Percentiles rank a stretch among this genome's conserved stretches.
phyloP scores from a whole-genome alignment of 1,140 invertebrate species.

The Lordiphosa mommai region DNA sequence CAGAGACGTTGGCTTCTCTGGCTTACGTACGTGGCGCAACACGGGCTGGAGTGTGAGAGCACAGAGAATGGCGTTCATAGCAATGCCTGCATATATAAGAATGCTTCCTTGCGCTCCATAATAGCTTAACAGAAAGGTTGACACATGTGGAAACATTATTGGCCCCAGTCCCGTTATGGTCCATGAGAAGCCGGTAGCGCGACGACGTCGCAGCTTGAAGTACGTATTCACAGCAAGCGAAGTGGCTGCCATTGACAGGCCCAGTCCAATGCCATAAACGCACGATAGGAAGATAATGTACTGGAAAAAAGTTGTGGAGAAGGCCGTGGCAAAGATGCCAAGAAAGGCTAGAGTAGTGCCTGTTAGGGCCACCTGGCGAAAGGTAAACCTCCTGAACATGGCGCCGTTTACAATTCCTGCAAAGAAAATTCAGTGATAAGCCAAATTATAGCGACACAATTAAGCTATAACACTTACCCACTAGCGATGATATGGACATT shows the following conservation, averaged over 20 bases:
- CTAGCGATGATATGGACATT: slow-evolving; percentile 82
- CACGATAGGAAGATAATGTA: slow-evolving; percentile 54
- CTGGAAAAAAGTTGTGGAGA: slow-evolving; percentile 57
- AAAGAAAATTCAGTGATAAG: background rate
- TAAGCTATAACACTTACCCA: slow-evolving; percentile 79
- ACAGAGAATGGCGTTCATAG: slow-evolving; percentile 82
- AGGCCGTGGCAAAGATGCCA: slow-evolving; percentile 56
- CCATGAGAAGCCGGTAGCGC: slow-evolving; percentile 83
- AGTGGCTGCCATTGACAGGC: slow-evolving; percentile 82
- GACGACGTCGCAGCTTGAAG: slow-evolving; percentile 81
- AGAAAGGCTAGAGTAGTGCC: slow-evolving; percentile 45
- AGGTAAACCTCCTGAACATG: slow-evolving; percentile 68
- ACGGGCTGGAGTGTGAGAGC: slow-evolving; percentile 83
- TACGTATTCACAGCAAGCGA: slow-evolving; percentile 83
- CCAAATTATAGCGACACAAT: background rate
- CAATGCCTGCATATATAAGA: slow-evolving; percentile 82
- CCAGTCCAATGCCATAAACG: slow-evolving; percentile 81
- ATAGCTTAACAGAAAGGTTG: slow-evolving; percentile 80
- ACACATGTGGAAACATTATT: slow-evolving; percentile 82
- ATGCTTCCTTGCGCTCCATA: slow-evolving; percentile 82
- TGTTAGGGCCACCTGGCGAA: slow-evolving; percentile 62
- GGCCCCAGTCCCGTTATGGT: slow-evolving; percentile 83
- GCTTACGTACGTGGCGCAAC: slow-evolving; percentile 81
- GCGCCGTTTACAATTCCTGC: slow-evolving; percentile 69
- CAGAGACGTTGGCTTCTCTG: slow-evolving; percentile 8